Evolutionary conservation across 2,888 invertebrate species (phyloP).

Genomic region (Euclidia mi): DNA sequence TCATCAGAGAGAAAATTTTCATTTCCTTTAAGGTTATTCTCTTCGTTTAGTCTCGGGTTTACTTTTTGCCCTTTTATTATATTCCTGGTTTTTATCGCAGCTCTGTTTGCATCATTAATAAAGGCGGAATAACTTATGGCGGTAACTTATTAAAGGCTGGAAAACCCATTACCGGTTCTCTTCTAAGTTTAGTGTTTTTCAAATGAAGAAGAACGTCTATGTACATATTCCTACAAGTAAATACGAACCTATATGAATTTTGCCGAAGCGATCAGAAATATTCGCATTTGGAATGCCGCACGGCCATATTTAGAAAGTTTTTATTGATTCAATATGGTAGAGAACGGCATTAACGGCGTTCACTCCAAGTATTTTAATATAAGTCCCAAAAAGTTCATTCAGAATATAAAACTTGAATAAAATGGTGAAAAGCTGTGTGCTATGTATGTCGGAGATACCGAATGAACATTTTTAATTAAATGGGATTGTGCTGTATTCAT

Average conservation of each 20-base stretch:
- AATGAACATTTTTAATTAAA: too few relatives aligned
- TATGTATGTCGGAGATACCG: background rate
- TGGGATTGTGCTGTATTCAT: too few relatives aligned
- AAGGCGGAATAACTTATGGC: constrained; percentile 59
- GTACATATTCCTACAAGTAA: constrained; percentile 9
- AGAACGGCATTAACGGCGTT: constrained; percentile 17
- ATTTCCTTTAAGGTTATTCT: constrained; percentile 65
- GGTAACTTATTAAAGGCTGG: constrained; percentile 59
- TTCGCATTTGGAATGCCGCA: constrained; percentile 35
- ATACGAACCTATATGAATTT: constrained; percentile 4
- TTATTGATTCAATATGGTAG: constrained; percentile 46
- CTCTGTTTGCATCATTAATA: constrained; percentile 66
- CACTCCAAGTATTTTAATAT: constrained; percentile 53
- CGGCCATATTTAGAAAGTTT: constrained; percentile 47
- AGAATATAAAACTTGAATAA: constrained; percentile 27
- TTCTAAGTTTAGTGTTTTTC: constrained; percentile 32
- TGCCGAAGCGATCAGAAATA: constrained; percentile 10
- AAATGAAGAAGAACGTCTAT: constrained; percentile 24
- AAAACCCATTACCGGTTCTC: constrained; percentile 56
- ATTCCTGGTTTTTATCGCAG: constrained; percentile 58
- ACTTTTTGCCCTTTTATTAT: constrained; percentile 58
- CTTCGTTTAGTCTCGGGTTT: constrained; percentile 52
- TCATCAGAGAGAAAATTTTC: constrained; percentile 67
- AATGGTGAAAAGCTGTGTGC: constrained; percentile 6
- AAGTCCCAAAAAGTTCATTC: constrained; percentile 35